Evolutionary conservation across 2,113 vertebrate genomes (phyloP).

Genomic region (Mesitornis unicolor): DNA sequence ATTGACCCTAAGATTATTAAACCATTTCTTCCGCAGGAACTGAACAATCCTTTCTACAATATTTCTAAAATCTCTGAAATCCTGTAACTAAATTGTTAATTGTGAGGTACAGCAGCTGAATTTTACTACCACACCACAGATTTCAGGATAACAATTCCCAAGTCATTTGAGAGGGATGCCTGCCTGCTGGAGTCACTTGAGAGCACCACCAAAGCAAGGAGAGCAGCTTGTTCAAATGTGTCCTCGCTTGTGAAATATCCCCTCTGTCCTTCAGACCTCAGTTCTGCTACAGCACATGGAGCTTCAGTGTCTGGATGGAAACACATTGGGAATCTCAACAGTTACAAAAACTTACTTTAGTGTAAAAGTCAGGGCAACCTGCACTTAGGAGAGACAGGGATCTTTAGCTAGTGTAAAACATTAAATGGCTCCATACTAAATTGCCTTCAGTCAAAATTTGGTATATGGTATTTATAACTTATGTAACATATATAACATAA

Average conservation of each 20-base stretch:
- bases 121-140: background rate
- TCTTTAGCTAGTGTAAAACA: background rate
- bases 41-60: background rate
- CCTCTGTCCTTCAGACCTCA: background rate
- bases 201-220: background rate
- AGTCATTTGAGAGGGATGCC: background rate
- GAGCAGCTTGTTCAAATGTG: background rate
- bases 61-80: background rate
- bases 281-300: background rate
- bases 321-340: fast-evolving
- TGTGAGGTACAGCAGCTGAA: background rate
- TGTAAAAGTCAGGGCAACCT: background rate
- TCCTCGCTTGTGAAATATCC: background rate
- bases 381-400: background rate
- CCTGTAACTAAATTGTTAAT: background rate
- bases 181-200: background rate
- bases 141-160: background rate
- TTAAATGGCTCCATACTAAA: background rate
- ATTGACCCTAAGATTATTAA: background rate
- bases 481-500: too few species aligned
- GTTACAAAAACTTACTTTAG: background rate
- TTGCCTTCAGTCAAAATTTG: background rate
- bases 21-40: background rate
- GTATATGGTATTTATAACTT: background rate
- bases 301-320: background rate